phyloP scores from a whole-genome alignment of 1,140 invertebrate species.

The Paracyclopina nana region DNA sequence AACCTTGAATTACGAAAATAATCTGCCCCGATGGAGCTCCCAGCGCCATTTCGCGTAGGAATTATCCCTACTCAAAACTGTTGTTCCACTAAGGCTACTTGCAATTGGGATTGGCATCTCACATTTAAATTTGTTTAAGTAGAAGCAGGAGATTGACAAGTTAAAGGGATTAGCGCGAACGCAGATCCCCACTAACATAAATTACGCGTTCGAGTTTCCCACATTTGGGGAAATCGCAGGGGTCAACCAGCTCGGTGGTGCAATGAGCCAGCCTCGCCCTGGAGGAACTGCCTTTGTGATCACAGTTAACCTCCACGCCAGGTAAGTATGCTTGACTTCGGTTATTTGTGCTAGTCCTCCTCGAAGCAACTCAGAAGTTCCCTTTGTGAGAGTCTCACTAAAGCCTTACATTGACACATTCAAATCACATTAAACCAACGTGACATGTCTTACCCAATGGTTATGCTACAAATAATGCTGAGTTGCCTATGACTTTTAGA shows the following conservation, averaged over 20 bases:
- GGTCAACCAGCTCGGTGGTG: conserved; percentile 44
- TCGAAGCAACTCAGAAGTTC: too few species aligned
- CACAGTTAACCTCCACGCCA: conserved; percentile 3
- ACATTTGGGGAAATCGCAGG: conserved; percentile 48
- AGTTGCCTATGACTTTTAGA: too few species aligned
- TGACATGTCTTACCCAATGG: too few species aligned
- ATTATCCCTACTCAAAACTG: background rate
- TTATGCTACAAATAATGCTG: too few species aligned
- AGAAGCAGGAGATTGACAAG: background rate
- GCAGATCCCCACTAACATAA: conserved; percentile 42
- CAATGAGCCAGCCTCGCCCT: conserved; percentile 43
- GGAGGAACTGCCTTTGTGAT: conserved; percentile 37
- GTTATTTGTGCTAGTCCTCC: too few species aligned
- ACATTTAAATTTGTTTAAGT: background rate
- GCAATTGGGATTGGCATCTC: background rate
- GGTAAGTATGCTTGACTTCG: conserved; percentile 5
- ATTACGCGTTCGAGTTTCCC: conserved; percentile 45
- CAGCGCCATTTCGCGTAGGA: background rate
- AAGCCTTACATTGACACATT: too few species aligned
- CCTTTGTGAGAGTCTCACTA: too few species aligned
- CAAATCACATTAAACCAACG: too few species aligned
- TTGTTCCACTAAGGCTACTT: background rate
- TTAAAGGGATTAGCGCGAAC: conserved; percentile 34
- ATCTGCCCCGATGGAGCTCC: background rate
- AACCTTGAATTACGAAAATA: background rate